Evolutionary conservation across 2,797 vertebrate genomes (phyloP).

Genomic region (Cheirogaleus major): DNA sequence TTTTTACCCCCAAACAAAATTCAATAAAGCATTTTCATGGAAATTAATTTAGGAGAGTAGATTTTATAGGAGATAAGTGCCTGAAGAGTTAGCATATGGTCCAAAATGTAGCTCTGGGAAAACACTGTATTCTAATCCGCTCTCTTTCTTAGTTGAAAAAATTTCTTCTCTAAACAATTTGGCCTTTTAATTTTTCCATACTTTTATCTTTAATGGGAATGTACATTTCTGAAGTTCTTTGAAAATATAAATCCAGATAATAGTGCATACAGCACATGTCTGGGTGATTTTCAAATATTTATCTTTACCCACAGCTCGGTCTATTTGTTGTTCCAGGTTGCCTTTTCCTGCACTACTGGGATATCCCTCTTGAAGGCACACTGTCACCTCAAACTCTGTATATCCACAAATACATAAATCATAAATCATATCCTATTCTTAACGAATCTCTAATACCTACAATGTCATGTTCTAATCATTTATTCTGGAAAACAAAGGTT

Average conservation of each 20-base stretch:
- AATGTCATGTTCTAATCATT: not conserved
- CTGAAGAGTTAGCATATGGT: conserved; percentile 71
- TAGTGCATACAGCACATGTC: not conserved
- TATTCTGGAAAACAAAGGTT: not conserved
- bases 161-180: conserved; percentile 38
- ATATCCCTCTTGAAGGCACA: not conserved
- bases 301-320: not conserved
- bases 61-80: conserved; percentile 64
- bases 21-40: conserved; percentile 64
- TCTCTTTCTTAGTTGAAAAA: conserved; percentile 42
- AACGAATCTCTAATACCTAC: not conserved
- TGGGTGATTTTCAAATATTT: not conserved
- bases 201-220: not conserved
- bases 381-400: not conserved
- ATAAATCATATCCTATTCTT: not conserved
- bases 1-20: conserved; percentile 55
- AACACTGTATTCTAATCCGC: conserved; percentile 53
- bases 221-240: conserved; percentile 21
- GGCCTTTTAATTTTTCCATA: conserved; percentile 17
- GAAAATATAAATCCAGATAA: conserved; percentile 24
- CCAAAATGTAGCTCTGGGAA: conserved; percentile 52
- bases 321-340: not conserved
- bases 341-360: not conserved
- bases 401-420: not conserved
- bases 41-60: conserved; percentile 64